Evolutionary conservation across 2,113 vertebrate genomes (phyloP), one percentile per base, ranked within the genome.

Genomic region (Channa argus): DNA sequence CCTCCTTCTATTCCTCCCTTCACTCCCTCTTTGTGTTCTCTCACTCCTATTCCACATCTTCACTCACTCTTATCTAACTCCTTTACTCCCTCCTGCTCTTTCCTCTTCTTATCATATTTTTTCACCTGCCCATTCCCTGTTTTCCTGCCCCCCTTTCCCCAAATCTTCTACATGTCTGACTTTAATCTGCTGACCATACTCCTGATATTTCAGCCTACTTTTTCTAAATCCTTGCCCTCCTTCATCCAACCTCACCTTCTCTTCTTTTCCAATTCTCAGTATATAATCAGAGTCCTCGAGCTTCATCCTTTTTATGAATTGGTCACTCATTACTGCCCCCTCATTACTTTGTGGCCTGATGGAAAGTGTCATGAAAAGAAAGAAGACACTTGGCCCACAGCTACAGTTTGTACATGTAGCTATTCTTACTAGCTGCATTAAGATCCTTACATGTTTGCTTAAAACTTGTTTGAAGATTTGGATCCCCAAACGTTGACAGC

Each of bases 91-190:
- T 59, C 24, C 55, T 58, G 61, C 36, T 39, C 14, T 82, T 55
- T 68, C 46, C 53, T 55, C 59, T 74, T 44, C 54, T 37, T 74
- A 60, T 69, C 81, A 67, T n/a, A 45, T 55, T 83, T 82, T 56
- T 52, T 58, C 72, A 81, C 74, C 77, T 63, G 70, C 69, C 62
- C 63, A 61, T 51, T 12, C 37, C 6, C 7, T 34, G 50, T 71
- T 49, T 49, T 58, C 47, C 56, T 7, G 10, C 33, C 34, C 41
- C 44, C 13, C 11, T 66, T 2, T 44, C 36, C 14, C 5, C 14
- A 58, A 6, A 7, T 46, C 58, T 61, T 66, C 14, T 51, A 51
- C 63, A 51, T 53, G 44, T 61, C 36, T 52, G 39, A 46, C 33
- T 44, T 63, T 33, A 47, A 38, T 47, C 65, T 36, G 34, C 66